phyloP scores from a whole-genome alignment of 2,113 vertebrate species.

The Nyctibius bracteatus region DNA sequence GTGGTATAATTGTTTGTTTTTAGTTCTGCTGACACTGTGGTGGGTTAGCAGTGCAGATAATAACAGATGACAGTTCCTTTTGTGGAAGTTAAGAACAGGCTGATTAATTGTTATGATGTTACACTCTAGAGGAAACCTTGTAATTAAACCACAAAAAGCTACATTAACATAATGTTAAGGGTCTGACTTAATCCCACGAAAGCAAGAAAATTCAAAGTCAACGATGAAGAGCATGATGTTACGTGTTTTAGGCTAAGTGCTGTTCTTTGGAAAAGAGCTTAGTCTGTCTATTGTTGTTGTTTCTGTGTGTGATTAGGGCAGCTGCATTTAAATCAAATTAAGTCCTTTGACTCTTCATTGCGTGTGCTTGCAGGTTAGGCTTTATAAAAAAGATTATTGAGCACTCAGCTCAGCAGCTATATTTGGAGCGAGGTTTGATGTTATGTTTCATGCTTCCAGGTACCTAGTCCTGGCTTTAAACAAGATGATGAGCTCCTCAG shows the following conservation, averaged over 20 bases:
- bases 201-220: conserved; percentile 48
- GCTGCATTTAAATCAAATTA: conserved; percentile 1
- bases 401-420: neutral
- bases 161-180: conserved; percentile 42
- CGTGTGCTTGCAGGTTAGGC: neutral
- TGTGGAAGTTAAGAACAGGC: conserved; percentile 40
- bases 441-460: neutral
- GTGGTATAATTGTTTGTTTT: conserved; percentile 10
- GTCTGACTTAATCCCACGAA: conserved; percentile 45
- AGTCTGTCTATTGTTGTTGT: neutral
- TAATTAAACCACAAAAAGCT: conserved; percentile 61
- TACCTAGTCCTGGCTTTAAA: neutral
- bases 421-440: neutral
- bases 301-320: neutral
- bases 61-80: conserved; percentile 49
- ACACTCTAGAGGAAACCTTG: conserved; percentile 23
- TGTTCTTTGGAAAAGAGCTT: neutral
- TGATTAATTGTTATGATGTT: conserved; percentile 61
- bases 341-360: neutral
- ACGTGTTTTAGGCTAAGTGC: neutral
- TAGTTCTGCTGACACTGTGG: neutral
- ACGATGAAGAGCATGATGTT: neutral
- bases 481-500: neutral
- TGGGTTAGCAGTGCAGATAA: conserved; percentile 27
- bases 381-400: neutral